Conservation (phyloP, 2,888 invertebrate genomes). For the Drosophila recens region DNA sequence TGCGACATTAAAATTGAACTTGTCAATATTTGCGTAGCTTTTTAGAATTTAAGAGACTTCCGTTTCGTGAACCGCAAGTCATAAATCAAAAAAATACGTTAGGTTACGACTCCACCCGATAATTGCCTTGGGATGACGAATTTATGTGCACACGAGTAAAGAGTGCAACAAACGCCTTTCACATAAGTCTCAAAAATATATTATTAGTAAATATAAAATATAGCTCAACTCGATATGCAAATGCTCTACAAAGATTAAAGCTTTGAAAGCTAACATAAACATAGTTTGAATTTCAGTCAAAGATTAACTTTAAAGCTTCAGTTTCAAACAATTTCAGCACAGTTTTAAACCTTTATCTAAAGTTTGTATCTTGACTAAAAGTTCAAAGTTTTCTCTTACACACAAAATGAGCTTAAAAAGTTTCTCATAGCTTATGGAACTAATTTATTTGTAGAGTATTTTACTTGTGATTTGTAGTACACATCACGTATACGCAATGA, state of each 20-base stretch:
- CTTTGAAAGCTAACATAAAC: neutral
- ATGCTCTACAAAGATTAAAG: neutral
- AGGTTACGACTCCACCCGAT: conserved; percentile 33
- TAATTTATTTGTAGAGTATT: neutral
- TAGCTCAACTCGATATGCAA: neutral
- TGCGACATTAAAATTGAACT: conserved; percentile 2
- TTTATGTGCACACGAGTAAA: neutral
- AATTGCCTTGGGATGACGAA: conserved; percentile 34
- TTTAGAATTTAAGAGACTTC: conserved; percentile 34
- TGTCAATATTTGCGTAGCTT: conserved; percentile 7
- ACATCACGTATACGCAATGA: conserved; percentile 18
- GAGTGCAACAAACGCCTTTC: conserved; percentile 48
- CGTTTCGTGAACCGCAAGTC: conserved; percentile 29
- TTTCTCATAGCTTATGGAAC: neutral
- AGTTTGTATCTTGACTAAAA: conserved; percentile 3
- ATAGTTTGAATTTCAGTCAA: no score
- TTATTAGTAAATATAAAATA: neutral
- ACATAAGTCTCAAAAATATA: conserved; percentile 15
- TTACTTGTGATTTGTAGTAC: neutral
- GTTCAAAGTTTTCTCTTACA: neutral
- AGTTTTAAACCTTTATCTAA: conserved; percentile 1
- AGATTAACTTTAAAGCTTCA: neutral
- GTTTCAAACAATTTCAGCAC: neutral
- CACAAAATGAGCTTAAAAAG: neutral
- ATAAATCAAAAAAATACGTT: conserved; percentile 44